Evolutionary conservation across 2,888 invertebrate genomes (phyloP).

Genomic region (Diarsia dahlii): DNA sequence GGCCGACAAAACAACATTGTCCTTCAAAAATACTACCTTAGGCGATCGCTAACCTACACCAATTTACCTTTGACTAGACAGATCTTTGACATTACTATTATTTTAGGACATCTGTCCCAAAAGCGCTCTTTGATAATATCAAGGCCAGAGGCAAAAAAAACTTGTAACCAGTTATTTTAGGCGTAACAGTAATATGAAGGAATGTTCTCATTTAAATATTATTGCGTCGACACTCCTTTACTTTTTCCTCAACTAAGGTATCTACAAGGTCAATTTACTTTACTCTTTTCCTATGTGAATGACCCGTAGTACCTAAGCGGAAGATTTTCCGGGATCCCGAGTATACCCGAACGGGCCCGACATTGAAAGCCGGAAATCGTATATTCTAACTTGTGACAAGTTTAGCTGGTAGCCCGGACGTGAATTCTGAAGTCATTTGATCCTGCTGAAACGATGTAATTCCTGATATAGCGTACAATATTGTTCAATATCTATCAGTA

Average conservation of each 20-base stretch:
- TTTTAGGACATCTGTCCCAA: constrained; percentile 30
- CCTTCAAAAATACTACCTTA: background rate
- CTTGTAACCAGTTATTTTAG: constrained; percentile 29
- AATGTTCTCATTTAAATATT: constrained; percentile 55
- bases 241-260: constrained; percentile 3
- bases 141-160: constrained; percentile 20
- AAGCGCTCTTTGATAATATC: constrained; percentile 5
- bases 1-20: background rate
- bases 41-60: background rate
- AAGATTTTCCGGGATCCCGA: constrained; percentile 30
- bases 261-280: constrained; percentile 13
- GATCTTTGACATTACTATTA: constrained; percentile 3
- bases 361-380: constrained; percentile 48
- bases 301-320: constrained; percentile 10
- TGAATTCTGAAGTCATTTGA: constrained; percentile 37
- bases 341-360: constrained; percentile 12
- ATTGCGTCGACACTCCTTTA: constrained; percentile 12
- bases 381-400: constrained; percentile 56
- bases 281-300: constrained; percentile 28
- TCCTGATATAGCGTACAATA: constrained; percentile 41
- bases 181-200: constrained; percentile 20
- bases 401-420: constrained; percentile 36
- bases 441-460: constrained; percentile 38
- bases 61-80: background rate
- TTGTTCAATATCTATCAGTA: constrained; percentile 46